Conservation (phyloP, 1,140 invertebrate genomes). For the Drosophila tsacasi region DNA sequence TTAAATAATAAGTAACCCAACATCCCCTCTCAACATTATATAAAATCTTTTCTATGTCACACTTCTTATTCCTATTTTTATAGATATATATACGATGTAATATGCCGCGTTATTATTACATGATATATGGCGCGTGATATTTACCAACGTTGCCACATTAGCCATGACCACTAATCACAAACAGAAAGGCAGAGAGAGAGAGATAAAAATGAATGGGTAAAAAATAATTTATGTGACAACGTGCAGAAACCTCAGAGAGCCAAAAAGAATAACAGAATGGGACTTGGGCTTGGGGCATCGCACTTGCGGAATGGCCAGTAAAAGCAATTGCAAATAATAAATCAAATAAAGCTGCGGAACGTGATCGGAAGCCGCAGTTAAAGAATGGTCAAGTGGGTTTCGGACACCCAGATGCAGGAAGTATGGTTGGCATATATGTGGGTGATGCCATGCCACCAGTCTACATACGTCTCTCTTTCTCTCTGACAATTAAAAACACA, state of each 20-base stretch:
- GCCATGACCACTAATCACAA: conserved; percentile 68
- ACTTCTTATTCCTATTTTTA: conserved; percentile 6
- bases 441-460: background rate
- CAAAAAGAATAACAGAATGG: conserved; percentile 5
- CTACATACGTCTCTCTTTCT: background rate
- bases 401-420: conserved; percentile 23
- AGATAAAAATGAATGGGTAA: conserved; percentile 9
- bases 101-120: conserved; percentile 40
- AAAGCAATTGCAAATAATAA: conserved; percentile 63
- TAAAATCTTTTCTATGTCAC: background rate
- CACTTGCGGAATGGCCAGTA: conserved; percentile 6
- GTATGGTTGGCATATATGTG: conserved; percentile 17
- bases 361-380: conserved; percentile 64
- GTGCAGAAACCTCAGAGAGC: conserved; percentile 48
- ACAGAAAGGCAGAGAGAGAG: background rate
- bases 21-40: no score
- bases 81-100: conserved; percentile 10
- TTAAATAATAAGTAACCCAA: background rate
- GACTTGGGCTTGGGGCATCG: background rate
- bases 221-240: conserved; percentile 71
- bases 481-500: conserved; percentile 35
- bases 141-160: conserved; percentile 62
- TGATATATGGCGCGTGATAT: conserved; percentile 69
- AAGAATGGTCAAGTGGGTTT: conserved; percentile 45
- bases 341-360: conserved; percentile 73